phyloP scores from a whole-genome alignment of 1,140 invertebrate genomes.

The Chironomus striatipennis region DNA sequence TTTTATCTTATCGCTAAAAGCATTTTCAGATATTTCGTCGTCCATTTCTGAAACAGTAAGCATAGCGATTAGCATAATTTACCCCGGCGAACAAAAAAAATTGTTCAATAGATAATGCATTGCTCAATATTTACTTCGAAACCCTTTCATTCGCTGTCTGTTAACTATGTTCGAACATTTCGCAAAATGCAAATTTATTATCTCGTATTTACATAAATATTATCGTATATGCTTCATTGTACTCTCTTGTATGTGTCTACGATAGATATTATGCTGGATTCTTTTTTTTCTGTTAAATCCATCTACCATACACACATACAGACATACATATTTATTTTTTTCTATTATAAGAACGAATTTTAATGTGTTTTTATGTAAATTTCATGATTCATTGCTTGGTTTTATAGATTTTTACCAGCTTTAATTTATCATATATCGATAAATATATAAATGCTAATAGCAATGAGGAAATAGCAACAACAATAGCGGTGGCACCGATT shows the following conservation, averaged over 20 bases:
- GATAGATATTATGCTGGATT: too few species aligned
- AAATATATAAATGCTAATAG: neutral
- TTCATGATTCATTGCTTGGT: constrained; percentile 12
- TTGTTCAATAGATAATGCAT: neutral
- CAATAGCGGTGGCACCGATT: neutral
- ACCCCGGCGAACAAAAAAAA: neutral
- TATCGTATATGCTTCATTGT: constrained; percentile 15
- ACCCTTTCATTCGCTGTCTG: neutral
- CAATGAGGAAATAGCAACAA: neutral
- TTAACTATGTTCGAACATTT: neutral
- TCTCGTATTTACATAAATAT: constrained; percentile 22
- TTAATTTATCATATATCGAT: neutral
- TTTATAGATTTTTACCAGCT: neutral
- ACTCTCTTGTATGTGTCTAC: neutral
- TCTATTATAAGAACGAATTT: neutral
- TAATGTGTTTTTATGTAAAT: constrained; percentile 14
- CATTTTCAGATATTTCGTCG: constrained; percentile 8
- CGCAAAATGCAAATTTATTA: constrained; percentile 21
- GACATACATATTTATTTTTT: too few species aligned
- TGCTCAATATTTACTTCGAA: neutral
- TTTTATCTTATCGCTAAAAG: constrained; percentile 22
- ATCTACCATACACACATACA: too few species aligned
- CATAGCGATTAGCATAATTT: neutral
- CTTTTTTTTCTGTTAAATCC: too few species aligned
- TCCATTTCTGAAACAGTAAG: neutral